Base-by-base conservation (phyloP, 1,140 invertebrate species). In the Platyscapa corneri region DNA sequence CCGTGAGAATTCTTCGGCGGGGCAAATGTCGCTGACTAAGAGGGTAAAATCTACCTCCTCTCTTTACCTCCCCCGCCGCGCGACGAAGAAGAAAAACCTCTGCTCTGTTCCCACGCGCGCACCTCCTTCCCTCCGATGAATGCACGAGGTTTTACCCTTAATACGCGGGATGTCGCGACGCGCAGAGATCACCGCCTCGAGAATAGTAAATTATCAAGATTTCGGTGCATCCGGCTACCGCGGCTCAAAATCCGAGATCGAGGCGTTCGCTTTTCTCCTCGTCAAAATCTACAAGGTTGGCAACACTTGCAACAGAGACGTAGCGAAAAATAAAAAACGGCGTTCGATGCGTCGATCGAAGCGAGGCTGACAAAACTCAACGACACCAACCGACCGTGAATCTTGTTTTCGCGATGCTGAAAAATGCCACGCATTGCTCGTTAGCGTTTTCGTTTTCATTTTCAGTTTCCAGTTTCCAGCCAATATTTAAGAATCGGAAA, bases 101-200 rank as follows among this genome's bases (percentile, higher is more conserved):
- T 84, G 78, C 67, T 32, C 87, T 87, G 90, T 92, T 92, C 91
- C 91, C 91, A 92, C 90, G 91, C 88, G 83, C 46, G 6, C 32
- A 14, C 32, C 81, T 81, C 23, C 42, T 12, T 46, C 20, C 18
- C 20, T 12, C 18, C 2, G 18, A 53, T 12, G 49, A 53, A 16
- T 16, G 49, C 42, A 12, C 5, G 49, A 14, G 42, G 39, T 32
- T 60, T 34, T 32, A 1, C 53, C 70, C 72, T 56, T 42, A 10
- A 49, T 37, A 42, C 39, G 79, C 27, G n/a, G 42, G 16, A 53
- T 81, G 78, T 16, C 32, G 5, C 67, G 10, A 5, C 12, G 23
- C 34, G 67, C 16, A 2, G 20, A 12, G 16, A 8, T 32, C 3
- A 8, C 30, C 32, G 12, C 1, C 30, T 14, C 32, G 5, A 16